Conservation (phyloP, 2,888 invertebrate genomes). For the Drosophila demipolita region DNA sequence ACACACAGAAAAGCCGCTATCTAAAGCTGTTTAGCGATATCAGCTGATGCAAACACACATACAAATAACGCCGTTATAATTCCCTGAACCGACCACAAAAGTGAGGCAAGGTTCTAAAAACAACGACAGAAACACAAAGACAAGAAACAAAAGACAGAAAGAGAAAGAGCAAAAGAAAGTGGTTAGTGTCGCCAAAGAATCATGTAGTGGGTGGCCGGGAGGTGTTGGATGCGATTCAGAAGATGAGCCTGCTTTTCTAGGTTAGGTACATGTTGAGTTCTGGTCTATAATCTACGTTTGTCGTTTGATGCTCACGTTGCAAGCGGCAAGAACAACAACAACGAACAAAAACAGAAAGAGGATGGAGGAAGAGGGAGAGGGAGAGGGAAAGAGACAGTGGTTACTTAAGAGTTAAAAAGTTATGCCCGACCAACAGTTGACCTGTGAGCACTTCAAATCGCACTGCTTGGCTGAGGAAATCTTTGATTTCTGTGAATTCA, state of each 20-base stretch:
- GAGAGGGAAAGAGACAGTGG: conserved; percentile 40
- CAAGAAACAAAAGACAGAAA: not conserved
- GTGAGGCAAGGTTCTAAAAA: not conserved
- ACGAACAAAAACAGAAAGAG: conserved; percentile 5
- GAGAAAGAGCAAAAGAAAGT: not conserved
- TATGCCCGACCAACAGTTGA: not conserved
- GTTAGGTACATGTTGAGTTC: conserved; percentile 45
- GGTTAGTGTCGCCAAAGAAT: not conserved
- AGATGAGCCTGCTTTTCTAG: not conserved
- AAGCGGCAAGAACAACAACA: conserved; percentile 28
- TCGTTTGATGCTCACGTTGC: conserved; percentile 60
- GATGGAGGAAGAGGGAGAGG: conserved; percentile 40
- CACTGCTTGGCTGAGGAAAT: not conserved
- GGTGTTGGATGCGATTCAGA: not conserved
- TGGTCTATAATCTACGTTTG: conserved; percentile 65
- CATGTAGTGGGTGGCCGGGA: not conserved
- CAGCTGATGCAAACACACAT: not conserved
- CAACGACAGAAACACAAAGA: conserved; percentile 6
- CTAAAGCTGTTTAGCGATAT: conserved; percentile 8
- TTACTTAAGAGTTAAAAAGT: not conserved
- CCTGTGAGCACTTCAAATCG: not conserved
- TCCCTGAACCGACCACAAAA: conserved; percentile 43
- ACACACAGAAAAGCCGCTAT: not conserved
- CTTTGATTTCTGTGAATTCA: too few relatives aligned
- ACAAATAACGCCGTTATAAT: conserved; percentile 22